These are phyloP conservation scores for Allophyes oxyacanthae DNA, from an alignment of 2,888 invertebrate genomes.

Conservation along the genomic window DNA sequence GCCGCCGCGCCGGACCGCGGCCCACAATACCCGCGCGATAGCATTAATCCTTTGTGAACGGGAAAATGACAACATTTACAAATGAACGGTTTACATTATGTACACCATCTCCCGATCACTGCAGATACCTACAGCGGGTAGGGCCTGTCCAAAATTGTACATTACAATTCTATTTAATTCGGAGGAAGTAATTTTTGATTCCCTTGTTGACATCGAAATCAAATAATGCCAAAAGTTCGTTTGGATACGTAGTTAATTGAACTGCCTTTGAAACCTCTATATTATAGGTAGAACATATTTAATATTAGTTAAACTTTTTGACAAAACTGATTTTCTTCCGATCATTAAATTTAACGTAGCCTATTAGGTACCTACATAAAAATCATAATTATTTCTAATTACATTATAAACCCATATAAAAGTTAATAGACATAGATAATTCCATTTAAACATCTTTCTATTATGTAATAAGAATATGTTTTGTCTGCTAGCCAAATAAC, in stretches of 20 bases:
- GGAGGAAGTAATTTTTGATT: too few species aligned
- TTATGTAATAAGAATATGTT: slow-evolving; percentile 55
- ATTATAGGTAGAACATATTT: too few species aligned
- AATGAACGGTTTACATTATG: slow-evolving; percentile 60
- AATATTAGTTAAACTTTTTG: too few species aligned
- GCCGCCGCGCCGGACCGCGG: slow-evolving; percentile 51
- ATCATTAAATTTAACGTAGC: too few species aligned
- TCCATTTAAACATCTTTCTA: slow-evolving; percentile 22
- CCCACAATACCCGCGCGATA: slow-evolving; percentile 64
- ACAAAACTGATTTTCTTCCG: too few species aligned
- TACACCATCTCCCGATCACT: slow-evolving; percentile 48
- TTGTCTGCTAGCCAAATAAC: slow-evolving; percentile 62
- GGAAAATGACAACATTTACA: slow-evolving; percentile 61
- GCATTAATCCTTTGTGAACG: slow-evolving; percentile 73
- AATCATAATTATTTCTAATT: too few species aligned
- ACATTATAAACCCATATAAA: neutral
- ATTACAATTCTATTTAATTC: too few species aligned
- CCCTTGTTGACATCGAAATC: too few species aligned
- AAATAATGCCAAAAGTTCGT: neutral
- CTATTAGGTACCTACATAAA: too few species aligned
- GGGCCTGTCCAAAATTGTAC: neutral
- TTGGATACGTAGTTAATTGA: neutral
- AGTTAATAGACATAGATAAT: slow-evolving; percentile 20
- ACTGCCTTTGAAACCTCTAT: too few species aligned
- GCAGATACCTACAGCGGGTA: slow-evolving; percentile 25